Base-by-base conservation (phyloP, 2,888 invertebrate genomes). In the Trichogramma evanescens region DNA sequence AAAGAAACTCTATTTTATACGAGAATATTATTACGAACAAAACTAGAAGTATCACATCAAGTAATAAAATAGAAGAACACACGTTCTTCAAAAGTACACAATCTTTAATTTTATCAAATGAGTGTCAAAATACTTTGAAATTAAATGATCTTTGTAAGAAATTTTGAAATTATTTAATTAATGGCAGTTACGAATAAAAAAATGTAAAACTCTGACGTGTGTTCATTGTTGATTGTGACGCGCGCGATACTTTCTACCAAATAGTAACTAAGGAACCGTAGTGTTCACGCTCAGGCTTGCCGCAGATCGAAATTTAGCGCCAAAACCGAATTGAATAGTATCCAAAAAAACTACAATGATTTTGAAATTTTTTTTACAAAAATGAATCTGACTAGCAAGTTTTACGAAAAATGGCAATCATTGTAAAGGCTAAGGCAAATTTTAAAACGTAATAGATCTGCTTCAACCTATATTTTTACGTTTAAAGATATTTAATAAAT, bases 331-430 rank as follows among this genome's bases (percentile, higher is more conserved):
- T 52, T 50, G 54, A 56, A 56, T 49, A 39, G 26, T 26, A 26
- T 26, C 26, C 26, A 3, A 26, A 26, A 26, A 61, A 7, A 58
- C 40, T 39, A 51, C 45, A 10, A 58, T 53, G 58, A 53, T 63
- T 63, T 54, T 58, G 8, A 43, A 44, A 56, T 50, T 59, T 58
- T 57, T 58, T 56, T 45, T 61, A 57, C 66, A 56, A 68, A 73
- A 74, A 75, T 74, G 75, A 76, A 77, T 76, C 74, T 76, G 77
- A 77, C 76, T 76, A 77, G 77, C 73, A 76, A 76, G 76, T 76
- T 68, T 75, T 64, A 42, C 56, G 53, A 39, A 38, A 48, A 43
- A 42, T 53, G 53, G 63, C 68, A 68, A 64, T 54, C 45, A 54
- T 64, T 65, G 64, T 56, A 60, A 69, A 68, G 68, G 70, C 74